These are phyloP conservation scores for Abramis brama DNA, from an alignment of 2,113 vertebrate species.

Conservation along the genomic window DNA sequence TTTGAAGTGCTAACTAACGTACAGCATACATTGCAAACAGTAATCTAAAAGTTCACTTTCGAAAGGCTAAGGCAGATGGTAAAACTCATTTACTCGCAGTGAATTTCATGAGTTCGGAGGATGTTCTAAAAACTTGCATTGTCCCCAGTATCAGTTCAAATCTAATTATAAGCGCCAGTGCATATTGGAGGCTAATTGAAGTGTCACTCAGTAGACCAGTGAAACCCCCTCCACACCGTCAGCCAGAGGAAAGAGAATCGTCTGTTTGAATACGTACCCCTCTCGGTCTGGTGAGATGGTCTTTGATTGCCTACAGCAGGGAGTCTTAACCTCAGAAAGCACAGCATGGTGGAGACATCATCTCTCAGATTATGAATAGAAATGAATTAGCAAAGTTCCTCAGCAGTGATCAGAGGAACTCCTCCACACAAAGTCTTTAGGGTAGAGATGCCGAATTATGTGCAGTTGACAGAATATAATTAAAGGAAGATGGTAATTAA, in stretches of 20 bases:
- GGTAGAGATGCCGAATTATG: neutral
- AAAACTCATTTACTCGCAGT: constrained; percentile 50
- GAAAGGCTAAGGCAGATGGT: neutral
- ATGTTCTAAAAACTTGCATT: constrained; percentile 73
- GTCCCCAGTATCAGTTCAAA: constrained; percentile 68
- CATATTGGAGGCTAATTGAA: constrained; percentile 77
- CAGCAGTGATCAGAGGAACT: constrained; percentile 7
- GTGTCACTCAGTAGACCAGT: constrained; percentile 73
- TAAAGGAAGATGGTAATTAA: constrained; percentile 27
- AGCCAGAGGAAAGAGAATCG: constrained; percentile 59
- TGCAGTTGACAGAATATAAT: constrained; percentile 35
- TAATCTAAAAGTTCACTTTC: neutral
- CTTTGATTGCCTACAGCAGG: constrained; percentile 62
- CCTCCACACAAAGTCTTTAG: constrained; percentile 13
- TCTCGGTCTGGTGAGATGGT: constrained; percentile 56
- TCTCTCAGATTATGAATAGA: constrained; percentile 38
- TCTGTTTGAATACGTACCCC: constrained; percentile 64
- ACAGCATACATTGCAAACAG: neutral
- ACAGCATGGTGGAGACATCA: constrained; percentile 43
- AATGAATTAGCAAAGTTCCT: constrained; percentile 36
- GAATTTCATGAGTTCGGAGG: constrained; percentile 62
- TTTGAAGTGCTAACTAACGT: neutral
- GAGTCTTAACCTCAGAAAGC: constrained; percentile 44
- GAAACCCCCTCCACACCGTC: constrained; percentile 50
- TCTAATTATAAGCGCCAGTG: constrained; percentile 73